These are phyloP conservation scores for Agrilus cyanescens DNA, from an alignment of 2,888 invertebrate genomes.

Conservation along the genomic window DNA sequence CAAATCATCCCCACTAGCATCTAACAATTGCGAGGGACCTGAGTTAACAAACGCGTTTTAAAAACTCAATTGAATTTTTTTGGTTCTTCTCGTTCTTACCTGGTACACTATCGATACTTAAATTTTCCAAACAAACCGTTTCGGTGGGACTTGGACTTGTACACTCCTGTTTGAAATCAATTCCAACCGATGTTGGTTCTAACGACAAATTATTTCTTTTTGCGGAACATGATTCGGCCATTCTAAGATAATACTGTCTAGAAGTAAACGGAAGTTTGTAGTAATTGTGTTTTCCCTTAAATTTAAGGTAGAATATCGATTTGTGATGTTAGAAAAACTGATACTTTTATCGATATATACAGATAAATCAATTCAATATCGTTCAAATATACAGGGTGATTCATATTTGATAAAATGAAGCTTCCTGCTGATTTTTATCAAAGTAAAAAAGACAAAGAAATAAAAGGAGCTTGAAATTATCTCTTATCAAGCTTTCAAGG, in stretches of 20 bases:
- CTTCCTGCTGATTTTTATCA: no score
- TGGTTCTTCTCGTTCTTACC: slow-evolving; percentile 15
- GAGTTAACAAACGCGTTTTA: neutral
- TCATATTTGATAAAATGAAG: no score
- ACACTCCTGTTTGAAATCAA: slow-evolving; percentile 31
- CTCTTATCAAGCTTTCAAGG: no score
- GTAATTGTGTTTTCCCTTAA: neutral
- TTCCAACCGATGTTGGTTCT: slow-evolving; percentile 21
- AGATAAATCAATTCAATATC: no score
- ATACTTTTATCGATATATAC: no score
- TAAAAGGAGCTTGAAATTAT: no score
- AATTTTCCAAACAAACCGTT: slow-evolving; percentile 31
- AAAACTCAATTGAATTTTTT: neutral
- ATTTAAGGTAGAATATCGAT: neutral
- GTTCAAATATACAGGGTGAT: no score
- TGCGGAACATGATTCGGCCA: slow-evolving; percentile 36
- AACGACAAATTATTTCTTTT: slow-evolving; percentile 24
- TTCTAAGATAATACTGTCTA: slow-evolving; percentile 26
- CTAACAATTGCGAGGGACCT: slow-evolving; percentile 28
- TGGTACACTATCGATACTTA: slow-evolving; percentile 27
- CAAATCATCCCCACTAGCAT: slow-evolving; percentile 12
- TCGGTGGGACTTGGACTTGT: slow-evolving; percentile 35
- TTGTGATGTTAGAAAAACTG: no score
- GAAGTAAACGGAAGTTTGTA: slow-evolving; percentile 5
- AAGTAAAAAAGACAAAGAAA: no score